These are phyloP conservation scores for Rhineura floridana DNA, from an alignment of 2,113 vertebrate genomes.

Conservation along the genomic window DNA sequence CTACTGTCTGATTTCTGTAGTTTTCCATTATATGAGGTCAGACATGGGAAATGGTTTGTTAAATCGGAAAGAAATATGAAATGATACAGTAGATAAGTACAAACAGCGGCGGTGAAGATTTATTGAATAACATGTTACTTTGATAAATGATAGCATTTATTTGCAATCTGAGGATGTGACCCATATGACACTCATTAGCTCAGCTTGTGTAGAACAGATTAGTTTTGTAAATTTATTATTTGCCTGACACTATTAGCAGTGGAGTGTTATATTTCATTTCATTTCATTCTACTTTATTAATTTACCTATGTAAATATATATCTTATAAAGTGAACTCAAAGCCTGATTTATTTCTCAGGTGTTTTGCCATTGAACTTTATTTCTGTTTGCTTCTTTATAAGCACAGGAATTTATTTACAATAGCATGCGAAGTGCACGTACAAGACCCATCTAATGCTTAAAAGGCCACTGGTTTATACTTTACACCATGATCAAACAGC, in stretches of 20 bases:
- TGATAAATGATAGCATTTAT: constrained; percentile 79
- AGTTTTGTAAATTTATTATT: constrained; percentile 76
- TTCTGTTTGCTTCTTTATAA: constrained; percentile 10
- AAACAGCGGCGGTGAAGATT: constrained; percentile 70
- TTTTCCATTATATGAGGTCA: constrained; percentile 68
- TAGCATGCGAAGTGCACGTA: background rate
- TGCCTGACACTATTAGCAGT: constrained; percentile 59
- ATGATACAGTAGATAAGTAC: constrained; percentile 61
- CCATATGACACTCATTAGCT: constrained; percentile 76
- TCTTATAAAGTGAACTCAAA: constrained; percentile 58
- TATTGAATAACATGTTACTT: constrained; percentile 73
- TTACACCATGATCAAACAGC: background rate
- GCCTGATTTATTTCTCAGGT: constrained; percentile 69
- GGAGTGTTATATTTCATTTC: constrained; percentile 51
- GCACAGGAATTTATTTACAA: constrained; percentile 19
- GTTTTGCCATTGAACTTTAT: constrained; percentile 42
- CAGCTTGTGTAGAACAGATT: constrained; percentile 67
- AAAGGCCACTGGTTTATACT: background rate
- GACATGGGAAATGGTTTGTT: constrained; percentile 63
- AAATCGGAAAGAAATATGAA: constrained; percentile 70
- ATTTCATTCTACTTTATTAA: constrained; percentile 5
- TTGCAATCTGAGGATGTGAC: constrained; percentile 79
- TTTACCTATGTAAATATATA: background rate
- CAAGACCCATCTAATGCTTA: no score
- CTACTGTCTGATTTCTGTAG: constrained; percentile 56